Base-by-base conservation (phyloP, 2,113 vertebrate genomes). In the Pardalotus punctatus region DNA sequence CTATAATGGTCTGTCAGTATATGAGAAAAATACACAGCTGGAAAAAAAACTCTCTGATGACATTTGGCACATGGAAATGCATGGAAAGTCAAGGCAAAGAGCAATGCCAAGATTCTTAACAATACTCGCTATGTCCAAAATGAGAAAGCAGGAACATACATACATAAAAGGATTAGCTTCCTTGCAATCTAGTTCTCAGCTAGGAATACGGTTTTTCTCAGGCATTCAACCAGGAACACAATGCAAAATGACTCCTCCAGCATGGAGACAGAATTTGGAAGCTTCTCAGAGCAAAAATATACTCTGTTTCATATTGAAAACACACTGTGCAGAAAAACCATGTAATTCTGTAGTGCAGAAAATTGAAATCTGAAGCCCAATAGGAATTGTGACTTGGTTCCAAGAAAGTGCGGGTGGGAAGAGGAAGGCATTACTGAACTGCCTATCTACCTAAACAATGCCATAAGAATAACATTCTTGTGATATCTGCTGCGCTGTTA, bases 31-130 rank as follows among this genome's bases (percentile, higher is more conserved):
- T 35, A 43, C 74, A 86, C 81, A 96, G 81, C 94, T 94, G 94
- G 91, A 58, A 76, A 90, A 86, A 93, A 94, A 86, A 4, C 66
- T 72, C 69, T 86, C 78, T 73, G 79, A 77, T 81, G 82, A 94
- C 78, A 95, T 91, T 81, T 97, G 91, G 90, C 94, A 90, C 66
- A 82, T n/a, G 45, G 74, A 85, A 94, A 87, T 80, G 57, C 74
- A 77, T 70, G 50, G 67, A 90, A 93, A 94, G 89, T 94, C 89
- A 77, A 79, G 62, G 89, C 58, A 89, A 87, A 95, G 67, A 91
- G 54, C 27, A 53, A 47, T 86, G 94, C 96, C 95, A 96, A 93
- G 79, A 88, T 87, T 91, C 70, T 80, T 77, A 95, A 96, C 90
- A 96, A 95, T 85, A 85, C 51, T 71, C 13, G 2, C 78, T 85